Evolutionary conservation across 2,888 invertebrate species (phyloP).

Genomic region (Protophormia terraenovae): DNA sequence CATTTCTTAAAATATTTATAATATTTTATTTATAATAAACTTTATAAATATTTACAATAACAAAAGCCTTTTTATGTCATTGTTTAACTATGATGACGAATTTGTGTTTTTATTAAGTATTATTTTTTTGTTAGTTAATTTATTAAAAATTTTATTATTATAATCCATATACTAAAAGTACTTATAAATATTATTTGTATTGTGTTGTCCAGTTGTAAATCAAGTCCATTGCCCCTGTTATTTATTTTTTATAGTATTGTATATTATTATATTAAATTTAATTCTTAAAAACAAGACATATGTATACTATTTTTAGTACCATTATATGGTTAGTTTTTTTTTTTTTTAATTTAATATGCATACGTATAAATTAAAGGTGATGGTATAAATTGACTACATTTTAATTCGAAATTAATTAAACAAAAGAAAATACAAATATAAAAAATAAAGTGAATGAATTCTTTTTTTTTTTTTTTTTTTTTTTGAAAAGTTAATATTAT

Average conservation of each 20-base stretch:
- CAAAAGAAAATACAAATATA: background rate
- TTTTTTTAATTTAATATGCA: background rate
- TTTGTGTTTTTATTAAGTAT: background rate
- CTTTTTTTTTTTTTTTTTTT: too few species aligned
- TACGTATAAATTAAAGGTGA: background rate
- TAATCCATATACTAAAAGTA: background rate
- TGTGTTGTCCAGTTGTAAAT: background rate
- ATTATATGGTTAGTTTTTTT: background rate
- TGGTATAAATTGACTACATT: background rate
- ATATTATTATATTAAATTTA: background rate
- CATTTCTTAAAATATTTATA: too few species aligned
- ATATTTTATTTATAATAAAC: background rate
- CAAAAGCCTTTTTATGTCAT: background rate
- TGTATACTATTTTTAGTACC: background rate
- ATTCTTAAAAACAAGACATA: background rate
- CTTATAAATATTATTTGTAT: background rate
- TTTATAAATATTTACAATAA: background rate
- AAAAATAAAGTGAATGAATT: too few species aligned
- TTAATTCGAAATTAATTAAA: background rate
- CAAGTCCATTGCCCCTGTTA: conserved; percentile 28
- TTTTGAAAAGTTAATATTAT: too few species aligned
- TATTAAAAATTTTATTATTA: background rate
- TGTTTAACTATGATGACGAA: conserved; percentile 21
- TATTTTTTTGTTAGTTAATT: background rate
- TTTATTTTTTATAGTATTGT: conserved; percentile 1